Conservation (phyloP, 2,888 invertebrate species). For the Trichogramma dendrolimi region DNA sequence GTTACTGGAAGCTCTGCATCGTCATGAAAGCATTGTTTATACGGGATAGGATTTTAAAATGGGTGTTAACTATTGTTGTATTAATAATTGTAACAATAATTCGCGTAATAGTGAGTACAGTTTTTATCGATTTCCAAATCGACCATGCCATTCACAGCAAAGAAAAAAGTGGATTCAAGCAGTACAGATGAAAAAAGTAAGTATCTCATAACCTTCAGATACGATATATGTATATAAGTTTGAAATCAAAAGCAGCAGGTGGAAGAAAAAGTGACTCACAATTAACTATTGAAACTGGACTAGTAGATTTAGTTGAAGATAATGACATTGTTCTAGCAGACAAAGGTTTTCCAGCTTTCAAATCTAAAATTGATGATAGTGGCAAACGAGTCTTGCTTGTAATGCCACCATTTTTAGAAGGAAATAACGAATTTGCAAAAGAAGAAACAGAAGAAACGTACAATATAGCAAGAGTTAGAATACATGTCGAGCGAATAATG, state of each 20-base stretch:
- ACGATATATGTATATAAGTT: background rate
- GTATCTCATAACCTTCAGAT: background rate
- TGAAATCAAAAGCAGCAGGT: conserved; percentile 28
- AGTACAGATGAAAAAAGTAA: no score
- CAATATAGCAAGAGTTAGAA: conserved; percentile 4
- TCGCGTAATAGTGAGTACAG: no score
- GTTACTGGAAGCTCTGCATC: no score
- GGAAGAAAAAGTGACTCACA: conserved; percentile 29
- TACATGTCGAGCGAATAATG: conserved; percentile 22
- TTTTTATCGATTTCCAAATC: no score
- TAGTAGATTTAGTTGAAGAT: conserved; percentile 26
- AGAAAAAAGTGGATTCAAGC: no score
- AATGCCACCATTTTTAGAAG: conserved; percentile 15
- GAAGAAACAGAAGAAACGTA: conserved; percentile 10
- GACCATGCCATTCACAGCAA: no score
- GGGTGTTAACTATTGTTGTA: no score
- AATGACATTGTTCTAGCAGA: conserved; percentile 29
- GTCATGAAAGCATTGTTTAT: no score
- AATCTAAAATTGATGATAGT: conserved; percentile 14
- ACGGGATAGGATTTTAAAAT: no score
- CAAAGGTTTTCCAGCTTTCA: conserved; percentile 30
- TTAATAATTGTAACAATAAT: no score
- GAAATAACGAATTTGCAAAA: conserved; percentile 5
- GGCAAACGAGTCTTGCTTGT: conserved; percentile 21
- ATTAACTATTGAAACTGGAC: conserved; percentile 28